phyloP scores from a whole-genome alignment of 2,888 invertebrate genomes.

The Dione vanillae region DNA sequence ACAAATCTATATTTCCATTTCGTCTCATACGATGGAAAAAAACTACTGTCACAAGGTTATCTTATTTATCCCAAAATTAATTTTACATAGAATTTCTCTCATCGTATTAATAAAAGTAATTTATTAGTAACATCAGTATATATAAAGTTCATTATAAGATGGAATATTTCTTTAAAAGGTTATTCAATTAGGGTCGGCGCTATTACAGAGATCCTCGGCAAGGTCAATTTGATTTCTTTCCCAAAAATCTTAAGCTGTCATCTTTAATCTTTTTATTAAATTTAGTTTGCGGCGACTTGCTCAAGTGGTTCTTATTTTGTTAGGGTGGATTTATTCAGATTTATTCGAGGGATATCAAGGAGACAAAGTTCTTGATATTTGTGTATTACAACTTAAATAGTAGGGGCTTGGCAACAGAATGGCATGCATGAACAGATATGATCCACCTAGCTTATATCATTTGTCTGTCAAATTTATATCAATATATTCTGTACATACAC shows the following conservation, averaged over 20 bases:
- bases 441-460: too few relatives aligned
- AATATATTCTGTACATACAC: too few relatives aligned
- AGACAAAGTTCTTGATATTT: not conserved
- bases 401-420: not conserved
- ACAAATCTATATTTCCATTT: too few relatives aligned
- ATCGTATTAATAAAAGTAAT: not conserved
- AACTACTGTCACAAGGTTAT: too few relatives aligned
- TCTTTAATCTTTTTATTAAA: constrained; percentile 50
- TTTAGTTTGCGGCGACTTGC: constrained; percentile 45
- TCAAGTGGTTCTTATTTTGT: constrained; percentile 41
- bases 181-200: constrained; percentile 49
- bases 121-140: not conserved
- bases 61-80: too few relatives aligned
- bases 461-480: too few relatives aligned
- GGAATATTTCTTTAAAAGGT: constrained; percentile 42
- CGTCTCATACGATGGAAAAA: too few relatives aligned
- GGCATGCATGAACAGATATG: too few relatives aligned
- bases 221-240: constrained; percentile 48
- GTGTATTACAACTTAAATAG: not conserved
- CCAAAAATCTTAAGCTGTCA: constrained; percentile 46
- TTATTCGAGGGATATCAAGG: constrained; percentile 22
- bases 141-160: constrained; percentile 3
- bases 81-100: too few relatives aligned
- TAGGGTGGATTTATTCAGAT: constrained; percentile 35
- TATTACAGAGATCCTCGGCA: constrained; percentile 45